These are phyloP conservation scores for Cephalopterus ornatus DNA, from an alignment of 2,113 vertebrate genomes.

Conservation along the genomic window DNA sequence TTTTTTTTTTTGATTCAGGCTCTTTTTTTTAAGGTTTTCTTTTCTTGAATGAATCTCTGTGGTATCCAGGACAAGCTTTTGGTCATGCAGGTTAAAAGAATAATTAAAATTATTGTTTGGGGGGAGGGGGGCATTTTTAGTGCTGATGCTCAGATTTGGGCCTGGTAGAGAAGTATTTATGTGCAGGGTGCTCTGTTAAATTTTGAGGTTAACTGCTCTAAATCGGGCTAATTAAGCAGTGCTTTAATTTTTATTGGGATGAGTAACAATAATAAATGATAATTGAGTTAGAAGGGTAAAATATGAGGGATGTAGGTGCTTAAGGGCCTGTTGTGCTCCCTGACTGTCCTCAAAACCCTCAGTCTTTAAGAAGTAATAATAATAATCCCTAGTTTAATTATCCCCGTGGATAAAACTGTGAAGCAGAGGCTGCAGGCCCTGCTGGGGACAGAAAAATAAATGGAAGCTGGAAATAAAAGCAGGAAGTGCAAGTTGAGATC, in stretches of 20 bases:
- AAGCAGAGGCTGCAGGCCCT: background rate
- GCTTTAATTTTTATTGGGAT: background rate
- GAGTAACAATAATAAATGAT: background rate
- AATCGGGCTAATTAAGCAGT: accelerated
- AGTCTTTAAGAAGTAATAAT: background rate
- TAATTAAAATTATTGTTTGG: accelerated
- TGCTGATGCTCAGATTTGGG: background rate
- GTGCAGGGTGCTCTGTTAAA: background rate
- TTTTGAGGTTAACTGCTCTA: background rate
- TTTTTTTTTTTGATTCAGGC: background rate
- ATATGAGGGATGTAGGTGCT: accelerated
- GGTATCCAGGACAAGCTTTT: background rate
- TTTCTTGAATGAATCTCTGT: background rate
- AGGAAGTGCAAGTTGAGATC: background rate
- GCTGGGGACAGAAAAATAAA: background rate
- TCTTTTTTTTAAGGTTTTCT: accelerated
- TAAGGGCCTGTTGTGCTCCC: background rate
- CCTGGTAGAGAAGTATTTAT: no score
- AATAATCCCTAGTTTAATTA: background rate
- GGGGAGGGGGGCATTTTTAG: background rate
- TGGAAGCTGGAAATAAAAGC: slow-evolving; percentile 23
- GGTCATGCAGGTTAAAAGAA: background rate
- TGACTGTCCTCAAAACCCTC: background rate
- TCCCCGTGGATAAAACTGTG: accelerated
- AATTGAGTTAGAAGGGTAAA: background rate